phyloP scores from a whole-genome alignment of 2,113 vertebrate species.

The Marmota monax region DNA sequence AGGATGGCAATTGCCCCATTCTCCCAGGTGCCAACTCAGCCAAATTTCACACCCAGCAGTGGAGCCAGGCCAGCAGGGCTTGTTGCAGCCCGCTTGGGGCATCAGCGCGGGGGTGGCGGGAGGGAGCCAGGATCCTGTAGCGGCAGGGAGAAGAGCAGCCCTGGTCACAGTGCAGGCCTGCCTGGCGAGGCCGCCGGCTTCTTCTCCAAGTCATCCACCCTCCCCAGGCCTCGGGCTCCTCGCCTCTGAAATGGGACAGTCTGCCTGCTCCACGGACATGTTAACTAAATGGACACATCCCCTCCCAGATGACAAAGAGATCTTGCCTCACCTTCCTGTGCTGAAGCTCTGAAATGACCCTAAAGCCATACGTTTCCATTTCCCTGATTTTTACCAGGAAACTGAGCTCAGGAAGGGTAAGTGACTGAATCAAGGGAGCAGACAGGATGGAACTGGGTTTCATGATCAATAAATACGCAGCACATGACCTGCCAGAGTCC shows the following conservation, averaged over 20 bases:
- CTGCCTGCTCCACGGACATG: not conserved
- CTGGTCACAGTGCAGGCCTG: not conserved
- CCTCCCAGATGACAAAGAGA: conserved; percentile 13
- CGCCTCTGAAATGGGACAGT: conserved; percentile 44
- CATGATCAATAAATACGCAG: not conserved
- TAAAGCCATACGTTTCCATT: not conserved
- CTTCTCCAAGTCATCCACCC: not conserved
- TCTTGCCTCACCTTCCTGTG: not conserved
- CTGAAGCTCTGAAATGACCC: not conserved
- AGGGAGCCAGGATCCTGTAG: conserved; percentile 49
- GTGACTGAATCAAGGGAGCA: not conserved
- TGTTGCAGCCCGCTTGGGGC: conserved; percentile 70
- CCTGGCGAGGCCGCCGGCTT: not conserved
- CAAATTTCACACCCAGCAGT: conserved; percentile 80
- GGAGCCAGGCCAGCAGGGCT: conserved; percentile 71
- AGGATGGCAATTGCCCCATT: conserved; percentile 73
- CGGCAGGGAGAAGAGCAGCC: conserved; percentile 53
- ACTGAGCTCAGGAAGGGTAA: not conserved
- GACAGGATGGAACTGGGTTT: not conserved
- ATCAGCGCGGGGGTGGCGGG: not conserved
- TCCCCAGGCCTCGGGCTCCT: conserved; percentile 3
- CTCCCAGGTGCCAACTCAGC: conserved; percentile 72
- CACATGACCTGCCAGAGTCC: not conserved
- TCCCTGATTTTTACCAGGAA: not conserved
- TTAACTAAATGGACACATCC: not conserved